A percentile compares a stretch with the other conserved stretches of the same genome.
These are phyloP conservation scores for Anas flavirostris DNA, from an alignment of 2,797 vertebrate genomes.

Conservation along the genomic window DNA sequence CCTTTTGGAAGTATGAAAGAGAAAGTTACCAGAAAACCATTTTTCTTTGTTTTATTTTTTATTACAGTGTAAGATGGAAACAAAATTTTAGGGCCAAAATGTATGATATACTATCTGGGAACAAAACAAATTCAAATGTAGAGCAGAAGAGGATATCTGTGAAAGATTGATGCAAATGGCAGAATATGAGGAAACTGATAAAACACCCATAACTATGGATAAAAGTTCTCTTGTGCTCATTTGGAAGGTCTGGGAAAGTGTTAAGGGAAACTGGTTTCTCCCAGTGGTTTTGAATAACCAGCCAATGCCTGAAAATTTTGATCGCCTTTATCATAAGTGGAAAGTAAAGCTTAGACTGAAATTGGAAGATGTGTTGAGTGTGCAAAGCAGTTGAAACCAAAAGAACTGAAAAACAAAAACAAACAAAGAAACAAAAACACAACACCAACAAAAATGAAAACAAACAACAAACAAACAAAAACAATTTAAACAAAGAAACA, in stretches of 20 bases:
- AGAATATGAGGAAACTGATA: not conserved
- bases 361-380: accelerated
- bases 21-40: not conserved
- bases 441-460: not conserved
- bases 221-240: not conserved
- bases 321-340: not conserved
- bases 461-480: not conserved
- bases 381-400: not conserved
- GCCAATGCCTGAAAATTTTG: not conserved
- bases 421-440: not conserved
- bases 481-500: not conserved
- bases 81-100: not conserved
- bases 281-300: not conserved
- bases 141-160: not conserved
- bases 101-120: not conserved
- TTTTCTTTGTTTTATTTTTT: not conserved
- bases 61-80: not conserved
- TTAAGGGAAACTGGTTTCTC: not conserved
- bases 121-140: not conserved
- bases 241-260: not conserved
- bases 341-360: not conserved
- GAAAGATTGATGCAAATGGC: not conserved
- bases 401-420: not conserved
- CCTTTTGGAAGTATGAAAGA: not conserved
- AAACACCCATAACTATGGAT: not conserved